These are phyloP conservation scores for Tricholaema leucomelas DNA, from an alignment of 2,113 vertebrate genomes.

Conservation along the genomic window DNA sequence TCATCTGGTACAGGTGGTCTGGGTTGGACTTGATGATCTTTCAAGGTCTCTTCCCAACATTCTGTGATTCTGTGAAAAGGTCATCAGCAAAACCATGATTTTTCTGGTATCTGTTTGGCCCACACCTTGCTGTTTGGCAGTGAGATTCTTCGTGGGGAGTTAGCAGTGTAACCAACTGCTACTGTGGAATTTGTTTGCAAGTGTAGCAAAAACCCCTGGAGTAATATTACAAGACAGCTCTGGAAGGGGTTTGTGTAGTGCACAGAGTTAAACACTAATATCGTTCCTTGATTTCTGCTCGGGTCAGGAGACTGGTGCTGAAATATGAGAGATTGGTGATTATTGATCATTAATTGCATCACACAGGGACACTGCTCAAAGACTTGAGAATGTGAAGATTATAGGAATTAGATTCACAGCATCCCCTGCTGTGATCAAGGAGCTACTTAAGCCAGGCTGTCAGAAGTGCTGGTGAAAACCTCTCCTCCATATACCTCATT, in stretches of 20 bases:
- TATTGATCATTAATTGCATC: background rate
- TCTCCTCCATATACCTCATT: background rate
- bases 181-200: background rate
- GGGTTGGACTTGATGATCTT: too few relatives aligned
- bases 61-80: background rate
- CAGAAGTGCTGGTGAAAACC: background rate
- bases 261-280: background rate
- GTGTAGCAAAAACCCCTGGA: background rate
- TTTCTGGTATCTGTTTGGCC: background rate
- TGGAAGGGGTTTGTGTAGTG: background rate
- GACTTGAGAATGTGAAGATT: background rate
- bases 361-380: background rate
- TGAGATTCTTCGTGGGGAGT: background rate
- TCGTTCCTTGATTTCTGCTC: background rate
- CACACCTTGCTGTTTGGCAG: background rate
- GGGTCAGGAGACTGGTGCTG: background rate
- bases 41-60: too few relatives aligned
- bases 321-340: background rate
- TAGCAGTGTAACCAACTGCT: background rate
- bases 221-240: background rate
- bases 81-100: background rate
- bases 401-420: background rate
- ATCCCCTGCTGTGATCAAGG: background rate
- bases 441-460: background rate
- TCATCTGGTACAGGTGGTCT: too few relatives aligned